phyloP scores from a whole-genome alignment of 2,113 vertebrate genomes.

The Neodon shergylaensis region DNA sequence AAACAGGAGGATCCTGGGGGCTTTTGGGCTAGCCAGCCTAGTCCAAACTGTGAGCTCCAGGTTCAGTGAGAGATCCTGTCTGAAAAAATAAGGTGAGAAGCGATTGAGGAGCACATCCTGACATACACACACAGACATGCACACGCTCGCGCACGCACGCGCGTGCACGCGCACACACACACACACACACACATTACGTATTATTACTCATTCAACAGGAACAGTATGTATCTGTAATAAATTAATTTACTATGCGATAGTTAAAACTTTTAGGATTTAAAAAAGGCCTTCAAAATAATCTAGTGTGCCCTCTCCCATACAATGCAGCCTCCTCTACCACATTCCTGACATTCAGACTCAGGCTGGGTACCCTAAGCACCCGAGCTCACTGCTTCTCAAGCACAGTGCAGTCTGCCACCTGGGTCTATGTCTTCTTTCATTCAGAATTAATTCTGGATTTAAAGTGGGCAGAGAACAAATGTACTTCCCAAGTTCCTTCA shows the following conservation, averaged over 20 bases:
- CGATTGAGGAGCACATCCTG: neutral
- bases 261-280: neutral
- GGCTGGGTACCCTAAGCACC: neutral
- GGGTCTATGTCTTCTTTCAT: neutral
- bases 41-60: neutral
- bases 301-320: neutral
- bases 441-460: constrained; percentile 10
- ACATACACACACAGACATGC: no score
- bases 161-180: neutral
- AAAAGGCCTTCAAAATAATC: constrained; percentile 25
- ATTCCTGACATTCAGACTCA: neutral
- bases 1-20: neutral
- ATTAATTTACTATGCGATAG: constrained; percentile 1
- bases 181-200: neutral
- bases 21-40: neutral
- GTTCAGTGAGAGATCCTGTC: neutral
- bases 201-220: neutral
- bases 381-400: neutral
- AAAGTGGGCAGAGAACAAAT: constrained; percentile 8
- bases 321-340: neutral
- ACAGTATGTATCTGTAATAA: neutral
- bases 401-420: neutral
- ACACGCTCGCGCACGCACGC: neutral
- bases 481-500: neutral
- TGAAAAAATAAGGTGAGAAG: neutral